phyloP scores from a whole-genome alignment of 2,113 vertebrate species.

The human region GRCh38 chr11:3745001-3745500 shows the following conservation, averaged over 20 bases:
- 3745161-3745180: background rate
- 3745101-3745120: background rate
- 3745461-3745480: background rate
- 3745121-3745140: background rate
- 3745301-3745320: background rate
- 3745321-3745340: background rate
- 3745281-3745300: background rate
- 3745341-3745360: slow-evolving; percentile 7
- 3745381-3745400: background rate
- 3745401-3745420: background rate
- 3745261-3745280: background rate
- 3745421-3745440: background rate
- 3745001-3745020: slow-evolving; percentile 9
- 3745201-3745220: background rate
- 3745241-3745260: background rate
- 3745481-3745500: background rate
- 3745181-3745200: slow-evolving; percentile 2
- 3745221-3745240: background rate
- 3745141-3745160: background rate
- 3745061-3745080: background rate
- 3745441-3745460: background rate
- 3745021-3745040: slow-evolving; percentile 20
- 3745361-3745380: background rate
- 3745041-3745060: slow-evolving; percentile 34
- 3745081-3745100: background rate